Conservation (phyloP, 23 tunicate species). For the Trididemnum miniatum region DNA sequence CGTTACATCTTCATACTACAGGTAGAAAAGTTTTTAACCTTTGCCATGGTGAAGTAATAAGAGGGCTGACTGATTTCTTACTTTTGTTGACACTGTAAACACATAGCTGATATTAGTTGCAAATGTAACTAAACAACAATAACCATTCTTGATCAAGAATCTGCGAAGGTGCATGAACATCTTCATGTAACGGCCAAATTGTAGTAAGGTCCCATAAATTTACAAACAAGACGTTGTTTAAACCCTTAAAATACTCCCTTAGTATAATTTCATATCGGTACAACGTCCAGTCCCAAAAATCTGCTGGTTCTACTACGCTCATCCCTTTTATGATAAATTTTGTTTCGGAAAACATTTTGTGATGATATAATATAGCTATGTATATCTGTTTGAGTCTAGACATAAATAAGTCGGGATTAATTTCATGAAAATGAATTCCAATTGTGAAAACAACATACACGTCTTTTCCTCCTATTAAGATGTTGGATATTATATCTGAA, state of each 20-base stretch:
- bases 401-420: slow-evolving; percentile 3
- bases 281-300: slow-evolving; percentile 11
- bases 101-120: too few species aligned
- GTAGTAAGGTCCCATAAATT: slow-evolving; percentile 46
- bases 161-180: not conserved
- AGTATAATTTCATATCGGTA: slow-evolving; percentile 22
- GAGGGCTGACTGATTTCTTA: too few species aligned
- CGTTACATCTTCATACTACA: too few species aligned
- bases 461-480: slow-evolving; percentile 41
- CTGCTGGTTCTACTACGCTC: not conserved
- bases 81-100: too few species aligned
- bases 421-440: slow-evolving; percentile 17
- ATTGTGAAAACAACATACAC: slow-evolving; percentile 21
- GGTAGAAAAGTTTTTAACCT: too few species aligned
- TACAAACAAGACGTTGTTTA: not conserved
- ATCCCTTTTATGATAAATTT: slow-evolving; percentile 21
- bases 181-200: slow-evolving; percentile 4
- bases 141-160: not conserved
- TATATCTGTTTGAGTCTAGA: slow-evolving; percentile 15
- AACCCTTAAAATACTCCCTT: slow-evolving; percentile 14
- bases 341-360: slow-evolving; percentile 6
- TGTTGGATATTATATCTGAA: slow-evolving; percentile 19
- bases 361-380: not conserved
- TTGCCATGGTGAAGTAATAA: too few species aligned
- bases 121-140: too few species aligned